Conservation (phyloP, 2,113 vertebrate species). For the Plotosus lineatus region DNA sequence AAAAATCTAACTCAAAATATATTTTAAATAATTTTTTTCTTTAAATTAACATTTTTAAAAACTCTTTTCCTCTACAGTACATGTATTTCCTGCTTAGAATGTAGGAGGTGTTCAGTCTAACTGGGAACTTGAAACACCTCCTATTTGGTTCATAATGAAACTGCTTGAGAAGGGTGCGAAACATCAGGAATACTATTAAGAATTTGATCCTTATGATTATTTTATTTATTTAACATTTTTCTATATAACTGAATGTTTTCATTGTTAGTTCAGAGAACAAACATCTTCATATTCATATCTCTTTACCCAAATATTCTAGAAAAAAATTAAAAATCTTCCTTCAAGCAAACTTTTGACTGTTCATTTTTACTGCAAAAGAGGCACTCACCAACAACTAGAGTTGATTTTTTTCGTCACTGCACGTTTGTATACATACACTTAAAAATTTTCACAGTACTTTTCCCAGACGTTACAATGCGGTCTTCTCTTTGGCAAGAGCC, state of each 20-base stretch:
- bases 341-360: not conserved
- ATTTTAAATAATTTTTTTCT: not conserved
- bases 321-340: not conserved
- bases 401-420: not conserved
- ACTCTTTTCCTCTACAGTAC: not conserved
- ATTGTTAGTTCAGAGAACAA: not conserved
- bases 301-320: not conserved
- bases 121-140: not conserved
- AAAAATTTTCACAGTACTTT: slow-evolving; percentile 4
- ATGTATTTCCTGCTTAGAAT: not conserved
- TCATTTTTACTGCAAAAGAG: not conserved
- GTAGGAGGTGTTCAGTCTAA: not conserved
- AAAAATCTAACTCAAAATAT: not conserved
- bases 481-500: slow-evolving; percentile 58
- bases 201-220: not conserved
- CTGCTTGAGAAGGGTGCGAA: not conserved
- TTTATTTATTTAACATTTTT: not conserved
- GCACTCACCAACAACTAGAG: slow-evolving; percentile 6
- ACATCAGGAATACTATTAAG: not conserved
- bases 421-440: not conserved
- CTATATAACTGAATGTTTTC: not conserved
- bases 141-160: not conserved
- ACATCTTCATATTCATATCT: not conserved
- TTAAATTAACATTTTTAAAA: not conserved
- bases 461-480: not conserved